Percentiles rank a stretch among this genome's conserved stretches.
These are phyloP conservation scores for Gastracanthus pulcherrimus DNA, from an alignment of 2,888 invertebrate genomes.

Conservation along the genomic window DNA sequence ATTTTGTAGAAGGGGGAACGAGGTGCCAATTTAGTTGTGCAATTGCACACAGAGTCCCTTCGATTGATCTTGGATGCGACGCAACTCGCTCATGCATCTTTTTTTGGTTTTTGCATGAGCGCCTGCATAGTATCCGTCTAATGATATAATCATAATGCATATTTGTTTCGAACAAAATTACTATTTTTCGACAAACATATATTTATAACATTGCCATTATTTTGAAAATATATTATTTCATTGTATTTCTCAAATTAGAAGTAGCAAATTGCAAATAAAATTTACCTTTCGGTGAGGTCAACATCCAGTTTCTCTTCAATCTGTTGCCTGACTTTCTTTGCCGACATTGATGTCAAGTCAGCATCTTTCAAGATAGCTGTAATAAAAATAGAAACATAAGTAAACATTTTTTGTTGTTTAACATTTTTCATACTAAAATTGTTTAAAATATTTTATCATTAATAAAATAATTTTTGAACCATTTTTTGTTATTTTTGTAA, in stretches of 20 bases:
- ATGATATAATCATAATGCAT: neutral
- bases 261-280: neutral
- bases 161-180: neutral
- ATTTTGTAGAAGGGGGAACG: slow-evolving; percentile 75
- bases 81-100: slow-evolving; percentile 59
- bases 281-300: slow-evolving; percentile 84
- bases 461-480: too few relatives aligned
- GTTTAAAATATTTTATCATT: too few relatives aligned
- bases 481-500: too few relatives aligned
- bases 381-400: slow-evolving; percentile 62
- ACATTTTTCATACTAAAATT: too few relatives aligned
- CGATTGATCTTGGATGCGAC: slow-evolving; percentile 70
- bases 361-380: slow-evolving; percentile 92
- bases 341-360: slow-evolving; percentile 89
- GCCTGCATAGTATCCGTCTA: slow-evolving; percentile 58
- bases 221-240: neutral
- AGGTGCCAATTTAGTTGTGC: slow-evolving; percentile 66
- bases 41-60: slow-evolving; percentile 74
- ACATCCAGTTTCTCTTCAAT: slow-evolving; percentile 89
- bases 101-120: slow-evolving; percentile 55
- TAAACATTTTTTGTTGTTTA: neutral
- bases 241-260: too few relatives aligned
- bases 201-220: neutral
- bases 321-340: slow-evolving; percentile 92
- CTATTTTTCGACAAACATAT: neutral